These are phyloP conservation scores for Philopotamus ludificatus DNA, from an alignment of 1,140 invertebrate species.

Conservation along the genomic window DNA sequence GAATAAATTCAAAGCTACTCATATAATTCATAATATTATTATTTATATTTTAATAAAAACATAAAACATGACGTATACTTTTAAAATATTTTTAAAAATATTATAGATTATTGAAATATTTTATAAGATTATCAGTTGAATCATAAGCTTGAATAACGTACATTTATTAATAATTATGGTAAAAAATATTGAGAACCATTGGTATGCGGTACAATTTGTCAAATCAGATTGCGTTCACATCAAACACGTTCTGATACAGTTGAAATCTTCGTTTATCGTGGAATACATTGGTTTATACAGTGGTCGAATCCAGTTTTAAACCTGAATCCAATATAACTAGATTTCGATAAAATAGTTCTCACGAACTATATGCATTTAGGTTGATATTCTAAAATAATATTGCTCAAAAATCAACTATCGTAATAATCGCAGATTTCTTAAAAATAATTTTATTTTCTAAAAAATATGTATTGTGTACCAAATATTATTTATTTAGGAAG, in stretches of 20 bases:
- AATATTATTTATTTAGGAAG: too few relatives aligned
- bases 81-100: too few relatives aligned
- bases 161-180: constrained; percentile 4
- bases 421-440: too few relatives aligned
- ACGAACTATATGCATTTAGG: not conserved
- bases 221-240: constrained; percentile 14
- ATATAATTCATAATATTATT: too few relatives aligned
- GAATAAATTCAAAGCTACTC: not conserved
- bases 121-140: not conserved
- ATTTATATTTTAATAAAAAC: too few relatives aligned
- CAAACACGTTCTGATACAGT: constrained; percentile 23
- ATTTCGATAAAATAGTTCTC: constrained; percentile 4
- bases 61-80: too few relatives aligned
- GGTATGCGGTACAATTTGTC: not conserved
- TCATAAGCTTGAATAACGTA: not conserved
- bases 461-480: too few relatives aligned
- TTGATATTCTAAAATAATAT: not conserved
- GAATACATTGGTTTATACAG: too few relatives aligned
- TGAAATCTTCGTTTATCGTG: not conserved
- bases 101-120: too few relatives aligned
- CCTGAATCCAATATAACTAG: not conserved
- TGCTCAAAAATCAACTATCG: not conserved
- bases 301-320: constrained; percentile 15
- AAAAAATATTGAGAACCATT: constrained; percentile 12
- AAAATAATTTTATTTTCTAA: too few relatives aligned